Evolutionary conservation across 2,113 vertebrate species (phyloP).

Genomic region (Probosciger aterrimus): DNA sequence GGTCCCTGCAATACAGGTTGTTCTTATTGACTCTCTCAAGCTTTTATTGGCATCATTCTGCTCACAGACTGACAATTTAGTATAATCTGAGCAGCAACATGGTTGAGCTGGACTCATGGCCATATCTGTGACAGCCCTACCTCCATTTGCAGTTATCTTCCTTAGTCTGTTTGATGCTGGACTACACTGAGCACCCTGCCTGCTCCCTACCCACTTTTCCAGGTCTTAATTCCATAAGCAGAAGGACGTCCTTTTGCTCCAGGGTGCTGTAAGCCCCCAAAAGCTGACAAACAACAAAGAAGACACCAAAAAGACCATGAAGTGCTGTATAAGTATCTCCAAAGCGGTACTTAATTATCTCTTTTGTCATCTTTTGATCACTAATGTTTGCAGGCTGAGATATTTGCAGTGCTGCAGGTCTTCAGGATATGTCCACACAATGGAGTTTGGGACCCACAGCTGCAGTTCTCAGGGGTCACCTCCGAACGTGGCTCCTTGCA

Average conservation of each 20-base stretch:
- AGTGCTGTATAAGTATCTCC: not conserved
- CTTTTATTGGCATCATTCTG: not conserved
- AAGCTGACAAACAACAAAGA: not conserved
- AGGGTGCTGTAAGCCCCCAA: not conserved
- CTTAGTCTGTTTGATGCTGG: not conserved
- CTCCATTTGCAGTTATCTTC: not conserved
- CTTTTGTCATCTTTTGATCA: not conserved
- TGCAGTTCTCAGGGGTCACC: not conserved
- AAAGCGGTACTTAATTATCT: not conserved
- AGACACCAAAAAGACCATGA: not conserved
- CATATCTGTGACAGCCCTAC: not conserved
- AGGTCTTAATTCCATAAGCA: not conserved
- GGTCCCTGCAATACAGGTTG: not conserved
- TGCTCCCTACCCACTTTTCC: not conserved
- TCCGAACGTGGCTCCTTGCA: accelerated
- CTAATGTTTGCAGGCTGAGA: not conserved
- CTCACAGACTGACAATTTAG: not conserved
- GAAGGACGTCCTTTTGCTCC: not conserved
- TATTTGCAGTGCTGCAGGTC: not conserved
- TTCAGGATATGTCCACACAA: not conserved
- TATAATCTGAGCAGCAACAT: not conserved
- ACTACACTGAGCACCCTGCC: not conserved
- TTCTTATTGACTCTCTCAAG: not conserved
- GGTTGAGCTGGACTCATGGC: not conserved
- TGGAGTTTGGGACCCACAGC: not conserved